Base-by-base conservation (phyloP, 2,888 invertebrate genomes). In the Sphaerophoria rueppellii region DNA sequence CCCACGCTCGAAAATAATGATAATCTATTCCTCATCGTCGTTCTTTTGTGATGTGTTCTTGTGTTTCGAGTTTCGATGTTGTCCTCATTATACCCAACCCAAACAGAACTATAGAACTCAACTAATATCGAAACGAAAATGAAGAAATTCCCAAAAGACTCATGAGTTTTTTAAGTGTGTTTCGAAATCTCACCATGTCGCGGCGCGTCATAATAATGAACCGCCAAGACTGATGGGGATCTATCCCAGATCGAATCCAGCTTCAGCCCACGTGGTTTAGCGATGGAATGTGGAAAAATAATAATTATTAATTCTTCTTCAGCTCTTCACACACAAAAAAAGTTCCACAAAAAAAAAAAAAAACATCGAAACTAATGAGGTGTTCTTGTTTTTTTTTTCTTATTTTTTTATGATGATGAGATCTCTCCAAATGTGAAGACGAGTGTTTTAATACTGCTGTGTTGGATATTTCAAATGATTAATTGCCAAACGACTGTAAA, bases 401-500 rank as follows among this genome's bases (percentile, higher is more conserved):
- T 16, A 63, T 54, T 58, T 16, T 74, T 54, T 58, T 67, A 54
- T 67, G 37, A 67, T 54, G 67, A 67, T 67, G 48, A 75, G 54
- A 65, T 65, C 34, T 65, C n/a, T 40, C 37, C 37, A 32, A 50
- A 63, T 79, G 65, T 46, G 70, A 50, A 34, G 69, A 61, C 58
- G 71, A 52, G 46, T 71, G 12, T 72, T 48, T 72, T 61, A 48
- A 72, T 60, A 32, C 55, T 61, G 16, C 16, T 63, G 37, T 40
- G 16, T 35, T 37, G 50, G 65, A 16, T 35, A 65, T 63, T 57
- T 57, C 85, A 70, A 72, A 81, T 85, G 85, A 85, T 85, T 85
- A 85, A 85, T 85, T 77, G 85, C 85, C 80, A 85, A 72, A 76
- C 77, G 81, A 72, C 77, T 85, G 85, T 85, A 73, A 85, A 85